Evolutionary conservation across 2,797 vertebrate genomes (phyloP), one percentile per base, ranked within the genome.

Genomic region (Brachyalestes nurse): DNA sequence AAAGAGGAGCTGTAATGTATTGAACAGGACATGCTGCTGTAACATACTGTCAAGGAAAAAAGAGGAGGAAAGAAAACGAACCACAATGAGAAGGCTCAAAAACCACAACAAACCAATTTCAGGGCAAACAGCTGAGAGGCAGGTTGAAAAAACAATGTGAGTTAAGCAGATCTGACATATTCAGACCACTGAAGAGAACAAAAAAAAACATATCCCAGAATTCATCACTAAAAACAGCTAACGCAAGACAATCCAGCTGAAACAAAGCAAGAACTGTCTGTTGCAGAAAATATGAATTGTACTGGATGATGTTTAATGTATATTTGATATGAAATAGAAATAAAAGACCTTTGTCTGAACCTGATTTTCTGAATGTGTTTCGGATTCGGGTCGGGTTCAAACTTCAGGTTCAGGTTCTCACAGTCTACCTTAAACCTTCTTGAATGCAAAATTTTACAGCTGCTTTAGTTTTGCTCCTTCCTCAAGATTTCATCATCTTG

Each of bases 101-200:
- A 69, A 28, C 57, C 58, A 60, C 38, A 74, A 69, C 60, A 82
- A 77, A 75, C n/a, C 53, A n/a, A 77, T 53, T 60, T 71, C 51
- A 72, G 64, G 42, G 80, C 58, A 80, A 75, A 67, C 17, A 74
- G 55, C 28, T 65, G 34, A 40, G 45, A 73, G 64, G 42, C 53
- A 66, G 77, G 79, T 76, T 74, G 47, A 77, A 60, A 73, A 71
- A 74, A 14, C 34, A 2, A 34, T 72, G 23, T 65, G 61, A 81
- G 57, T 60, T 19, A 72, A 77, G 23, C 21, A 61, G 28, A 34
- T 65, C 58, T 62, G 49, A 78, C 75, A 80, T 70, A 76, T 82
- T 86, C 10, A 72, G 66, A 84, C 23, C 71, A 80, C 16, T 62
- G 23, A 38, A 45, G 38, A 66, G 23, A 40, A 28, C 55, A 45